Evolutionary conservation across 2,888 invertebrate genomes (phyloP), one percentile per base, ranked within the genome.

Genomic region (Noctua janthina): DNA sequence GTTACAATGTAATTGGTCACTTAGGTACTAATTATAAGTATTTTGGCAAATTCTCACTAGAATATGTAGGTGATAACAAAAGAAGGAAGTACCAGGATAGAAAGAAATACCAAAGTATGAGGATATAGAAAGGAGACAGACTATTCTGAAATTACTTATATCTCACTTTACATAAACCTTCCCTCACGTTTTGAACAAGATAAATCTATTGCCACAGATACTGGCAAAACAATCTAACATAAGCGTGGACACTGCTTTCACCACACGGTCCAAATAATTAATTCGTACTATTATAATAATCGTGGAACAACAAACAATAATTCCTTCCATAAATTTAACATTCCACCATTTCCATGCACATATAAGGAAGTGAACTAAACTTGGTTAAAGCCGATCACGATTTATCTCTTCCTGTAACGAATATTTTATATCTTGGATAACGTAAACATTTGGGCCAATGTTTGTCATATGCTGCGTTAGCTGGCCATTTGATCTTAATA

Each of bases 381-480:
- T 90, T 89, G 89, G 88, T 71, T 84, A 87, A 86, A 91, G 88
- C 79, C 81, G 89, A 92, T 90, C 90, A 91, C 87, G 83, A 92
- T 95, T 95, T 93, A 95, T 94, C 92, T 93, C 95, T 95, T 95
- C 95, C 95, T 94, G 94, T 88, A 90, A 86, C 88, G 87, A 91
- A 91, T 90, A 89, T 92, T 93, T 93, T 93, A 93, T 92, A 92
- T 91, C 89, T 66, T 81, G 88, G 82, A 87, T 87, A 92, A 92
- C 88, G 91, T 95, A 94, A 95, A 95, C 94, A 95, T 88, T 79
- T 88, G 83, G 85, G 87, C 91, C 90, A 88, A 89, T 92, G 90
- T 90, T 87, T 88, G 87, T 87, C 83, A 77, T 85, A 88, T 87
- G 87, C 82, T 86, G 87, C 87, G 81, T 89, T 88, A 72, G 84